These are phyloP conservation scores for Deilephila elpenor DNA, from an alignment of 2,888 invertebrate genomes.

Conservation along the genomic window DNA sequence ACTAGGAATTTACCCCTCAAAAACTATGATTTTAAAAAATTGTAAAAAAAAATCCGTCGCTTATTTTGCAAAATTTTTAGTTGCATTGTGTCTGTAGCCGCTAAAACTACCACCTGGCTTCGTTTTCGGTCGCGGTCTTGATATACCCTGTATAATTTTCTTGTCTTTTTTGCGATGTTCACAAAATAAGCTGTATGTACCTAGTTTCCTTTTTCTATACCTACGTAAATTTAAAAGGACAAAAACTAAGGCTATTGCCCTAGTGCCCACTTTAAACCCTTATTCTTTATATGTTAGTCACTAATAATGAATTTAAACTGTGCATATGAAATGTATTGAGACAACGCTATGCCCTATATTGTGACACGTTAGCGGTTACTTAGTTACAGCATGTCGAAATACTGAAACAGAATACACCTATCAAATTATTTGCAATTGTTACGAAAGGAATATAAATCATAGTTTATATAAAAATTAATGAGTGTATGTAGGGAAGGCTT, in stretches of 20 bases:
- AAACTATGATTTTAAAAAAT: too few relatives aligned
- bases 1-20: too few relatives aligned
- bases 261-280: too few relatives aligned
- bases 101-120: too few relatives aligned
- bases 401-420: background rate
- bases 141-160: too few relatives aligned
- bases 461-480: background rate
- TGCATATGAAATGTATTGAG: background rate
- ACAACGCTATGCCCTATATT: background rate
- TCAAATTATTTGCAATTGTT: background rate
- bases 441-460: background rate
- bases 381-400: background rate
- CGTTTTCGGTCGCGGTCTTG: too few relatives aligned
- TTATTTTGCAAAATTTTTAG: too few relatives aligned
- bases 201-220: background rate
- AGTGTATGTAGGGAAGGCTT: background rate
- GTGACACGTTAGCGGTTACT: conserved; percentile 11
- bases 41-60: too few relatives aligned
- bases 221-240: background rate
- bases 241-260: too few relatives aligned
- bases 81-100: too few relatives aligned
- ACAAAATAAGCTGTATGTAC: background rate
- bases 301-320: too few relatives aligned
- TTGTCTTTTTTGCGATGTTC: background rate
- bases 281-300: too few relatives aligned